Base-by-base conservation (phyloP, 2,888 invertebrate species). In the Cantharis rustica region DNA sequence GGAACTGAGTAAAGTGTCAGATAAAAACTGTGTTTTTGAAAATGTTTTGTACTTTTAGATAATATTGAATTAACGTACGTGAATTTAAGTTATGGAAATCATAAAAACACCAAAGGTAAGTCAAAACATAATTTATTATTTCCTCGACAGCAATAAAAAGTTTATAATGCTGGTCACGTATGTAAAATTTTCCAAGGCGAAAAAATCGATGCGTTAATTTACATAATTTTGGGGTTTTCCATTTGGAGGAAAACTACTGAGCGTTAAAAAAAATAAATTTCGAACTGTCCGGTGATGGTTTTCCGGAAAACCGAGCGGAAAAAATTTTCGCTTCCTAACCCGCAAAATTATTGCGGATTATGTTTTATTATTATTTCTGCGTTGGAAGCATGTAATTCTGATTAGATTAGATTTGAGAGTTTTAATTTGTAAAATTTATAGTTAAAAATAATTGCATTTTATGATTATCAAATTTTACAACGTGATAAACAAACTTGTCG, bases 31-130 rank as follows among this genome's bases (percentile, higher is more conserved):
- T 47, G 47, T 47, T 47, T 47, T 47, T n/a, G 47, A 47, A 47
- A 47, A 47, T 47, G 47, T 47, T 47, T n/a, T n/a, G n/a, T 47
- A n/a, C n/a, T 47, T 47, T 47, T 47, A 75, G 75, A 68, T 75
- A 75, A 61, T 72, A 75, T 69, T 69, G 13, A 15, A 17, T 17
- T 16, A 13, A 68, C 7, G 3, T 16, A 23, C 64, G 23, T 15
- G 64, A 10, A 9, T 73, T 7, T 63, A 10, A 66, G 74, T 78
- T 47, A 87, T 86, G 86, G 87, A 87, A 82, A 81, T 84, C 71
- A 87, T 87, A 73, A 86, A 85, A 84, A 86, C 86, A 66, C 86
- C 86, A 68, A 86, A 87, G 82, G 87, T 86, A 83, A 81, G 80
- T 77, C 31, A 69, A n/a, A 31, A 20, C 47, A 69, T n/a, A 47